phyloP scores from a whole-genome alignment of 2,888 invertebrate species.

The Chrysotoxum bicinctum region DNA sequence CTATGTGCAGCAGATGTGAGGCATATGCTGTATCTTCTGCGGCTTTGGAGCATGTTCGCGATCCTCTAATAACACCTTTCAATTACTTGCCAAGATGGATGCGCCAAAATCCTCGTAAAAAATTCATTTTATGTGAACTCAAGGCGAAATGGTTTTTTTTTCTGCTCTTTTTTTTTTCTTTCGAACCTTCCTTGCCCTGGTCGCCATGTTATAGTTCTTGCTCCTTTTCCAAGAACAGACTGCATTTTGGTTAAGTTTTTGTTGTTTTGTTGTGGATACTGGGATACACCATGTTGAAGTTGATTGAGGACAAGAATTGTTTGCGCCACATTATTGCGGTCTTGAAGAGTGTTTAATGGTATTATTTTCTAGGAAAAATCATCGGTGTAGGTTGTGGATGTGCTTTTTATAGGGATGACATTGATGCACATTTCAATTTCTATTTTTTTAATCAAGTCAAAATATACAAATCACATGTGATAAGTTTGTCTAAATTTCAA shows the following conservation, averaged over 20 bases:
- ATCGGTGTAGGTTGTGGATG: not conserved
- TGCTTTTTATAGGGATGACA: not conserved
- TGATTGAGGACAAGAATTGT: conserved; percentile 37
- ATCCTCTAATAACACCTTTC: conserved; percentile 72
- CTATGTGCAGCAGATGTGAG: conserved; percentile 52
- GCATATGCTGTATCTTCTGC: conserved; percentile 50
- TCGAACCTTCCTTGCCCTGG: not conserved
- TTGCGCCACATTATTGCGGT: conserved; percentile 40
- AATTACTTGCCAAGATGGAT: conserved; percentile 70
- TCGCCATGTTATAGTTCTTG: conserved; percentile 49
- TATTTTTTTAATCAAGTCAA: too few relatives aligned
- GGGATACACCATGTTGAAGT: conserved; percentile 9
- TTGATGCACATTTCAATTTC: conserved; percentile 20
- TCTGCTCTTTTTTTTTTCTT: not conserved
- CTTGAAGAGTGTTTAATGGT: conserved; percentile 45
- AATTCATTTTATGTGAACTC: conserved; percentile 59
- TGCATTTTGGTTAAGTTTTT: conserved; percentile 31
- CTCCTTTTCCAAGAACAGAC: conserved; percentile 34
- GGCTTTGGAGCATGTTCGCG: conserved; percentile 47
- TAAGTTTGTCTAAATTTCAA: too few relatives aligned
- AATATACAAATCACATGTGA: too few relatives aligned
- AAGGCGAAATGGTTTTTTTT: conserved; percentile 14
- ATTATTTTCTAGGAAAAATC: conserved; percentile 55
- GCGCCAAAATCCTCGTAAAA: conserved; percentile 68
- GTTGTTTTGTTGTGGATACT: conserved; percentile 2